Evolutionary conservation across 37 sponge, comb jelly and placozoan genomes (phyloP).

Genomic region (Axinella damicornis): DNA sequence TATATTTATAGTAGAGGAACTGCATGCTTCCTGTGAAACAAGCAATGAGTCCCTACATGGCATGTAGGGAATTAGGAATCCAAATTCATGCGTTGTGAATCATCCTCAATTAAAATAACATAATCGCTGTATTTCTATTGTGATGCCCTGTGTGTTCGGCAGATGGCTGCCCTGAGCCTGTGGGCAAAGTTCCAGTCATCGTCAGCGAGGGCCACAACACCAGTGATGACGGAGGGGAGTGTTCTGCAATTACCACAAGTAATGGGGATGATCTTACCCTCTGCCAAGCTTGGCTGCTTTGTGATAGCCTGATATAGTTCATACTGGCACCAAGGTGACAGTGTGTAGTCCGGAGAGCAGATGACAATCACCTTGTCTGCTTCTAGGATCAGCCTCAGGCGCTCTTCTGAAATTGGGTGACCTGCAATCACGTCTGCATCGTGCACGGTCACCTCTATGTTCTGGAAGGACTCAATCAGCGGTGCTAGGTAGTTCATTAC

Average conservation of each 20-base stretch:
- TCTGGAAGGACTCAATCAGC: conserved; percentile 4
- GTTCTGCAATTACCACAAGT: conserved; percentile 2
- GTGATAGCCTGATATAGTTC: conserved; percentile 42
- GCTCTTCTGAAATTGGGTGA: conserved; percentile 19
- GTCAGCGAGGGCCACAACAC: conserved; percentile 5
- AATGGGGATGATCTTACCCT: conserved; percentile 44
- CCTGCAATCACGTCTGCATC: conserved; percentile 46
- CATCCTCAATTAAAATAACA: too few relatives aligned
- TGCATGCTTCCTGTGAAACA: too few relatives aligned
- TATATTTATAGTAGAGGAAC: too few relatives aligned
- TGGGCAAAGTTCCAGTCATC: conserved; percentile 4
- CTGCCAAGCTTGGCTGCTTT: conserved; percentile 9
- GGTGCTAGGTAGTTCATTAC: conserved; percentile 2
- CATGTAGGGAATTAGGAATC: too few relatives aligned
- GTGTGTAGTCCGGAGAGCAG: conserved; percentile 23
- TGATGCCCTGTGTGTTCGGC: too few relatives aligned
- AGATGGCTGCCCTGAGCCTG: conserved; percentile 1
- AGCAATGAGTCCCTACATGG: too few relatives aligned
- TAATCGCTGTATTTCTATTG: too few relatives aligned
- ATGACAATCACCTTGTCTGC: conserved; percentile 50
- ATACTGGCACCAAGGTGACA: conserved; percentile 36
- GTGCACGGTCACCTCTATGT: conserved; percentile 10
- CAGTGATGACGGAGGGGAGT: conserved; percentile 15
- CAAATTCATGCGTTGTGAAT: too few relatives aligned
- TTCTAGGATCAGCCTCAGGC: conserved; percentile 22